Percentiles rank a stretch among this genome's conserved stretches.
phyloP scores from a whole-genome alignment of 2,888 invertebrate species.

The Ormia ochracea region DNA sequence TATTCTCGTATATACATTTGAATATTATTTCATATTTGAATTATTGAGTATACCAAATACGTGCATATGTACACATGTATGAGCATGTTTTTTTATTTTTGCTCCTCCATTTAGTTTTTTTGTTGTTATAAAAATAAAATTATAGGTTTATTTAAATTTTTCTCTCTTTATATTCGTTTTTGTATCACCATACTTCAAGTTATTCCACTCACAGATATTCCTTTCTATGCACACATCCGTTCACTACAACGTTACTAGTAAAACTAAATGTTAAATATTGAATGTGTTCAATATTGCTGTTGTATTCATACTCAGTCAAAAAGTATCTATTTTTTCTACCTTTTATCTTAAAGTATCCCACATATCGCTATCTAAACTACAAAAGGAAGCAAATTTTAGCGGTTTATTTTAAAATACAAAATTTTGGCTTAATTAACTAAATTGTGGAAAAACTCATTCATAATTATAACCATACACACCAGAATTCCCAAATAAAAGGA shows the following conservation, averaged over 20 bases:
- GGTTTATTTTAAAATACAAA: too few relatives aligned
- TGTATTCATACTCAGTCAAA: neutral
- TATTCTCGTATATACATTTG: neutral
- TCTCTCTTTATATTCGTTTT: slow-evolving; percentile 16
- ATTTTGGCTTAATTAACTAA: too few relatives aligned
- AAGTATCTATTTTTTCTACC: neutral
- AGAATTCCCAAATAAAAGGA: too few relatives aligned
- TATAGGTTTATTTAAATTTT: neutral
- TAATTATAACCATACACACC: too few relatives aligned
- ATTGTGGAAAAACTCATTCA: too few relatives aligned
- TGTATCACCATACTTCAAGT: slow-evolving; percentile 18
- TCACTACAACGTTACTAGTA: slow-evolving; percentile 53
- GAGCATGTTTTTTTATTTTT: neutral
- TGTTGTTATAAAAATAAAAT: slow-evolving; percentile 13
- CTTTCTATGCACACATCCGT: slow-evolving; percentile 28
- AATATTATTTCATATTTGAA: too few relatives aligned
- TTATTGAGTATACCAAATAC: neutral
- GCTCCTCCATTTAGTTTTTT: slow-evolving; percentile 26
- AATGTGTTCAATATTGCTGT: neutral
- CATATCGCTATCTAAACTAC: too few relatives aligned
- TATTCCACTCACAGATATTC: slow-evolving; percentile 5
- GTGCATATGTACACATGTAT: neutral
- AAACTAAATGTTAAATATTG: slow-evolving; percentile 48
- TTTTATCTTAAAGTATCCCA: neutral
- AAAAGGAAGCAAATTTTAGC: too few relatives aligned